Evolutionary conservation across 2,797 vertebrate species (phyloP).

Genomic region (Cheirogaleus major): DNA sequence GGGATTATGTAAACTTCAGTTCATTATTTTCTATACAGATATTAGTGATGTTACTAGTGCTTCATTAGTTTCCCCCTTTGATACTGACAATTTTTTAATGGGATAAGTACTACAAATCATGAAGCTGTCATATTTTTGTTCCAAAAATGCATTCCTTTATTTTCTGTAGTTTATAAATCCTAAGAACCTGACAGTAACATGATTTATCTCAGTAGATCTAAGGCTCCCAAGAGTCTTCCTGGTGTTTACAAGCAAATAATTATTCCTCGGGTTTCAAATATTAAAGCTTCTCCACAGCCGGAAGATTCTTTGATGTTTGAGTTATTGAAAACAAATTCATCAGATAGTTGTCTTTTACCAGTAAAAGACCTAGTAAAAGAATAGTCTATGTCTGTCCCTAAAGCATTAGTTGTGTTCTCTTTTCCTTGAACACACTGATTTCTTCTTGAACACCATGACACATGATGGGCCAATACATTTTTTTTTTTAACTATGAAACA

Average conservation of each 20-base stretch:
- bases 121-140: slow-evolving; percentile 27
- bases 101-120: neutral
- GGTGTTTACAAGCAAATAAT: slow-evolving; percentile 61
- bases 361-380: neutral
- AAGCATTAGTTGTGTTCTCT: slow-evolving; percentile 86
- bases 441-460: slow-evolving; percentile 89
- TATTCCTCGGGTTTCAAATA: slow-evolving; percentile 84
- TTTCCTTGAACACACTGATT: slow-evolving; percentile 91
- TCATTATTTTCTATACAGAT: neutral
- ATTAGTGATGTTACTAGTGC: neutral
- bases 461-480: neutral
- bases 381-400: slow-evolving; percentile 84
- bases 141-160: slow-evolving; percentile 58
- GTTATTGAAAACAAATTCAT: slow-evolving; percentile 93
- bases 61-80: neutral
- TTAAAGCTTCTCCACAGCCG: slow-evolving; percentile 94
- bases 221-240: slow-evolving; percentile 15
- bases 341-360: slow-evolving; percentile 90
- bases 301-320: slow-evolving; percentile 94
- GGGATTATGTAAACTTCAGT: neutral
- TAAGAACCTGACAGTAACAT: slow-evolving; percentile 62
- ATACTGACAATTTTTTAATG: neutral
- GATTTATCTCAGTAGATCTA: slow-evolving; percentile 57
- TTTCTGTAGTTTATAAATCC: slow-evolving; percentile 67
- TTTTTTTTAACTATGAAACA: neutral